These are phyloP conservation scores for Andinoacara biseriatus DNA, from an alignment of 2,113 vertebrate species.

Conservation along the genomic window DNA sequence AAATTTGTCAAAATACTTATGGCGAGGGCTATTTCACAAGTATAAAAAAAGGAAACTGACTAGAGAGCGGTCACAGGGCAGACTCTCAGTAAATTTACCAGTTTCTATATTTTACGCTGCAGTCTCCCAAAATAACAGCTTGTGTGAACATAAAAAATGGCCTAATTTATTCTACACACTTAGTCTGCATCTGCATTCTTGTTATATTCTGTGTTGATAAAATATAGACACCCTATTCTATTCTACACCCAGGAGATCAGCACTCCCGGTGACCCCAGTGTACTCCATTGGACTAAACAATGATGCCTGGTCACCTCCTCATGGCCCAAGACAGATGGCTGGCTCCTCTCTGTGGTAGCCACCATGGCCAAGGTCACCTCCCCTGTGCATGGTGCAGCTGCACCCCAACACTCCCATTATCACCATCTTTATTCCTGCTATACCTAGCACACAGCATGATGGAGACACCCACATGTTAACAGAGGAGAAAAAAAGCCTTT, in stretches of 20 bases:
- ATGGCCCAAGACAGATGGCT: conserved; percentile 80
- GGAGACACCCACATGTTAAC: conserved; percentile 22
- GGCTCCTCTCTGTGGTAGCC: conserved; percentile 53
- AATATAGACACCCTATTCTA: conserved; percentile 41
- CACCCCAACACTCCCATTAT: conserved; percentile 68
- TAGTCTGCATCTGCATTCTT: conserved; percentile 40
- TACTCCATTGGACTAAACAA: conserved; percentile 74
- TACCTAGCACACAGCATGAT: conserved; percentile 18
- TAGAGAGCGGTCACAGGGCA: not conserved
- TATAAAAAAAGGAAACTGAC: conserved; percentile 30
- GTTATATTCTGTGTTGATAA: conserved; percentile 32
- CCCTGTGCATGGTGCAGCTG: conserved; percentile 56
- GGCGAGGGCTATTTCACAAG: conserved; percentile 18
- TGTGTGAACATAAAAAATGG: conserved; percentile 13
- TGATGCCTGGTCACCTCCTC: conserved; percentile 76
- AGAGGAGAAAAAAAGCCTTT: conserved; percentile 46
- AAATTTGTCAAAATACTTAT: conserved; percentile 70
- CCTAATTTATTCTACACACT: conserved; percentile 48
- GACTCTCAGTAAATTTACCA: conserved; percentile 15
- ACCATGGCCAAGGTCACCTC: conserved; percentile 80
- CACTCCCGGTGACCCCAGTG: conserved; percentile 62
- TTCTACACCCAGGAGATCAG: conserved; percentile 57
- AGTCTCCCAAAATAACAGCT: conserved; percentile 45
- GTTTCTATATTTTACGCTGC: conserved; percentile 23
- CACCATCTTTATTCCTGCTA: conserved; percentile 64